Percentiles rank a stretch among this genome's conserved stretches.
These are phyloP conservation scores for Cheilosia vernalis DNA, from an alignment of 2,888 invertebrate species.

Conservation along the genomic window DNA sequence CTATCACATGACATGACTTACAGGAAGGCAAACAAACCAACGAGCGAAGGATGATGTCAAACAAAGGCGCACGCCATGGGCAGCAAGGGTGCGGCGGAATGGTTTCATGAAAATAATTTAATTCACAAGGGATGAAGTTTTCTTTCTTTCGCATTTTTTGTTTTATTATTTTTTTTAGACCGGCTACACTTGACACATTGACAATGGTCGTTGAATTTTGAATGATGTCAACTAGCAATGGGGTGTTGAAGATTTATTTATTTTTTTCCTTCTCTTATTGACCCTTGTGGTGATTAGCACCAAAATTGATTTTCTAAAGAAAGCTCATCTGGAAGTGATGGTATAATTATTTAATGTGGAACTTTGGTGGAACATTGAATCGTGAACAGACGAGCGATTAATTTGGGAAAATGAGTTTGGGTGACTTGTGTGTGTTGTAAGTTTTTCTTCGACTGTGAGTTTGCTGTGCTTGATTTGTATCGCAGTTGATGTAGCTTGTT, in stretches of 20 bases:
- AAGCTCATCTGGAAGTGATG: not conserved
- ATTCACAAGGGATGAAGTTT: conserved; percentile 49
- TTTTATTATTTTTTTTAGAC: conserved; percentile 9
- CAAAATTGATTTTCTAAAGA: conserved; percentile 3
- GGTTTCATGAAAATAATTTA: conserved; percentile 57
- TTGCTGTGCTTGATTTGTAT: too few relatives aligned
- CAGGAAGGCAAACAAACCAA: conserved; percentile 38
- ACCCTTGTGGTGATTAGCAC: conserved; percentile 16
- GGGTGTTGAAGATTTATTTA: not conserved
- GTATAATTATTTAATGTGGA: conserved; percentile 10
- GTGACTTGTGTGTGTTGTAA: too few relatives aligned
- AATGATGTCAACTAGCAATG: conserved; percentile 37
- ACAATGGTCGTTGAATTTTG: conserved; percentile 61
- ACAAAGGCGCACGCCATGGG: conserved; percentile 25
- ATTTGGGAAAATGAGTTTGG: not conserved
- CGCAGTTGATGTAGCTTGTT: too few relatives aligned
- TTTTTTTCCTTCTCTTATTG: not conserved
- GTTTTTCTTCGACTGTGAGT: too few relatives aligned
- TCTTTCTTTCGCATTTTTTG: conserved; percentile 8
- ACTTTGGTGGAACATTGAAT: not conserved
- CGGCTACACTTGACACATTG: conserved; percentile 58
- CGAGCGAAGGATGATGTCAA: conserved; percentile 30
- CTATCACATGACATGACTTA: conserved; percentile 67
- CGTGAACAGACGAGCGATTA: not conserved
- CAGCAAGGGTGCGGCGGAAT: conserved; percentile 24